Conservation (phyloP, 2,888 invertebrate species). For the Timema podura region DNA sequence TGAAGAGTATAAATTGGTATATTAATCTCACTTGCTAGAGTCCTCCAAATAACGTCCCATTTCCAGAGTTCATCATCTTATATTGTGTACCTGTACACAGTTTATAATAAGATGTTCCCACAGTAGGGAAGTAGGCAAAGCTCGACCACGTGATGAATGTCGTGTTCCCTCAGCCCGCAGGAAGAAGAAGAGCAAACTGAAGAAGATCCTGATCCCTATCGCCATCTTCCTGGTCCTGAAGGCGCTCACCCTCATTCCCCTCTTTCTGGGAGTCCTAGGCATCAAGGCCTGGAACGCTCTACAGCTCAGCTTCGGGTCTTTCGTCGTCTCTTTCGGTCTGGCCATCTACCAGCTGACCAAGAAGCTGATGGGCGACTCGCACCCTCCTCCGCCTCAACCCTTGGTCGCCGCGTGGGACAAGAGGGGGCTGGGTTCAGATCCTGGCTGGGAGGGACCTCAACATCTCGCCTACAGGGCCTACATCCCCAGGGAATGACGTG, state of each 20-base stretch:
- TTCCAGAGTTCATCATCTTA: too few relatives aligned
- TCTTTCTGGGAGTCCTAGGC: conserved; percentile 80
- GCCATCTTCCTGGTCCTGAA: conserved; percentile 80
- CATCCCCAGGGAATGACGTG: neutral
- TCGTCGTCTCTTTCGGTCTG: conserved; percentile 78
- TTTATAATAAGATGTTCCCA: too few relatives aligned
- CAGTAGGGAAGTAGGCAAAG: too few relatives aligned
- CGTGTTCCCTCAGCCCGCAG: conserved; percentile 23
- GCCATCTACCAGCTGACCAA: conserved; percentile 88
- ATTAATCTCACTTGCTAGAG: too few relatives aligned
- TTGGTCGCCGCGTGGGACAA: conserved; percentile 15
- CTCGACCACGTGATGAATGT: neutral
- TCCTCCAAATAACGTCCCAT: too few relatives aligned
- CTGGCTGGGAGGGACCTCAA: conserved; percentile 28
- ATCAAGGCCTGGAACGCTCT: conserved; percentile 87
- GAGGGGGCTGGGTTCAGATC: conserved; percentile 15
- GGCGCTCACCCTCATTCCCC: conserved; percentile 80
- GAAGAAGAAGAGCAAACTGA: conserved; percentile 59
- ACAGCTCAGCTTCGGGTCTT: conserved; percentile 83
- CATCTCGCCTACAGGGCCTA: conserved; percentile 31
- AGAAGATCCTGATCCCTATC: conserved; percentile 82
- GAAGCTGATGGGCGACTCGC: conserved; percentile 70
- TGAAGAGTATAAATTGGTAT: too few relatives aligned
- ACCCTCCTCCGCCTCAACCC: conserved; percentile 50
- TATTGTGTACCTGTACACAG: too few relatives aligned